Evolutionary conservation across 2,113 vertebrate species (phyloP).

Genomic region (Arenaria interpres): DNA sequence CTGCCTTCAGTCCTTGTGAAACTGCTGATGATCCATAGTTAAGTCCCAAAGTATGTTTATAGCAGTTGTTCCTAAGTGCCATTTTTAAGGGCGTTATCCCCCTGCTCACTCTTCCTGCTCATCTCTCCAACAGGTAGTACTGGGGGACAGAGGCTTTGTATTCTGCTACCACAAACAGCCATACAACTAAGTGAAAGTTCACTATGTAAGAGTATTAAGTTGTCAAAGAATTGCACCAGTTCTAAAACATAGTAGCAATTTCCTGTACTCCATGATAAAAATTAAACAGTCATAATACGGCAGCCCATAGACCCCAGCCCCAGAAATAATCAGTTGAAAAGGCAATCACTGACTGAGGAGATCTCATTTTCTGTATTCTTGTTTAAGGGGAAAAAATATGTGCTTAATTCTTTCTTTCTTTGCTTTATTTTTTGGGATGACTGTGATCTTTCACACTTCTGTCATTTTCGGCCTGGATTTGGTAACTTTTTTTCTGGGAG

Average conservation of each 20-base stretch:
- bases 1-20: background rate
- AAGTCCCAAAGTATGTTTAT: background rate
- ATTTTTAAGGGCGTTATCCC: background rate
- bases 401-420: background rate
- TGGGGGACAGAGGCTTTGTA: background rate
- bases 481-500: background rate
- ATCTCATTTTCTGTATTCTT: constrained; percentile 15
- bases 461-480: constrained; percentile 9
- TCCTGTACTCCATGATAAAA: constrained; percentile 47
- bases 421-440: background rate
- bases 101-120: background rate
- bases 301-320: constrained; percentile 37
- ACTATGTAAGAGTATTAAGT: constrained; percentile 33
- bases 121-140: background rate
- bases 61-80: background rate
- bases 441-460: constrained; percentile 21
- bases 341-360: constrained; percentile 21
- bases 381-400: background rate
- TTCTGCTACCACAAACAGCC: background rate
- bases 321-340: constrained; percentile 50
- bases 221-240: constrained; percentile 48
- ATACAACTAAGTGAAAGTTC: background rate
- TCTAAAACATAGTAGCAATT: constrained; percentile 62
- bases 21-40: background rate
- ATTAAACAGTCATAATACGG: constrained; percentile 72